A percentile compares a stretch with the other conserved stretches of the same genome.
Evolutionary conservation across 2,113 vertebrate species (phyloP).

Genomic region (Ageneiosus marmoratus): DNA sequence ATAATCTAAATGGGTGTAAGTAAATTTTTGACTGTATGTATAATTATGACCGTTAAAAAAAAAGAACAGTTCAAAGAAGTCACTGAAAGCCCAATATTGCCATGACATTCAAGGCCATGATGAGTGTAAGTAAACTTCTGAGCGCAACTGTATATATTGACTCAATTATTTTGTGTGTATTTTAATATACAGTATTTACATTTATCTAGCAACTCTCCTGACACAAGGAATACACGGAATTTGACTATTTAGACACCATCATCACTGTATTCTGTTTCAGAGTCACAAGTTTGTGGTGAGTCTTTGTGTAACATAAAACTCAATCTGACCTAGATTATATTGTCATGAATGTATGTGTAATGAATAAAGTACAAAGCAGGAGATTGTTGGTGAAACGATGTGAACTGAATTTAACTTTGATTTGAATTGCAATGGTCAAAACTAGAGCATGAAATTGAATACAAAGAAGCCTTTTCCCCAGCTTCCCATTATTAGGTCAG

Average conservation of each 20-base stretch:
- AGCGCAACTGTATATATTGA: no score
- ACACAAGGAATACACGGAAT: background rate
- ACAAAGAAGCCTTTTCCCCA: conserved; percentile 13
- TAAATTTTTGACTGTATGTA: no score
- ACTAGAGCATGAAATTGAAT: conserved; percentile 4
- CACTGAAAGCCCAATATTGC: no score
- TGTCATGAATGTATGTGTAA: background rate
- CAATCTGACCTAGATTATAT: background rate
- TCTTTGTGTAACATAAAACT: conserved; percentile 20
- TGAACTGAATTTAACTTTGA: background rate
- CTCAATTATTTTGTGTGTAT: background rate
- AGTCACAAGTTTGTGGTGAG: background rate
- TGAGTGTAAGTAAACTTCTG: no score
- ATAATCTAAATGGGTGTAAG: no score
- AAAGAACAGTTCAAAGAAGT: no score
- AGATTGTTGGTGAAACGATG: conserved; percentile 4
- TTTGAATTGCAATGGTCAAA: background rate
- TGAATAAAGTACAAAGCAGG: background rate
- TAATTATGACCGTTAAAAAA: no score
- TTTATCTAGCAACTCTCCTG: background rate
- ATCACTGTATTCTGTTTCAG: background rate
- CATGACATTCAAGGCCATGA: no score
- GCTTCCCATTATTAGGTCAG: background rate
- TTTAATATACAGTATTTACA: background rate
- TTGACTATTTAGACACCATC: background rate